phyloP scores from a whole-genome alignment of 2,888 invertebrate genomes.

The Dysmachus trigonus region DNA sequence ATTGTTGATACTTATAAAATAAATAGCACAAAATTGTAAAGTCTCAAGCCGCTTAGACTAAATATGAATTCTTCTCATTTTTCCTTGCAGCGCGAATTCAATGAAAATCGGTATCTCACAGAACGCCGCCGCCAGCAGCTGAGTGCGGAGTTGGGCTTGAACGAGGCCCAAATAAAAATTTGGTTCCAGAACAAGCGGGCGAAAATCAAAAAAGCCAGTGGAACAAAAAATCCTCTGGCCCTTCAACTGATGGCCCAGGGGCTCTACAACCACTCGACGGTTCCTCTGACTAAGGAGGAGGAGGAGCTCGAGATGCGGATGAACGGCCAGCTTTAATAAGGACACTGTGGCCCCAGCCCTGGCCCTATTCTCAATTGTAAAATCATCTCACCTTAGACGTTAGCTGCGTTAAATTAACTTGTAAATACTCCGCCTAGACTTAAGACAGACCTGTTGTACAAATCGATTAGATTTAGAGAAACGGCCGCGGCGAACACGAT shows the following conservation, averaged over 20 bases:
- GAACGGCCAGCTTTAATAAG: slow-evolving; percentile 59
- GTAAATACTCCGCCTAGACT: slow-evolving; percentile 21
- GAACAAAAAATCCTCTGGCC: slow-evolving; percentile 85
- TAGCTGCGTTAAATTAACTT: background rate
- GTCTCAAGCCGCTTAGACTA: background rate
- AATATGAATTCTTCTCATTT: background rate
- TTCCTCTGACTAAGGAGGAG: slow-evolving; percentile 77
- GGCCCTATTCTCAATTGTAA: background rate
- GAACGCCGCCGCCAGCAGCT: slow-evolving; percentile 89
- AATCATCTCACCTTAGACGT: background rate
- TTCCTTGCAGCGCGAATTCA: slow-evolving; percentile 79
- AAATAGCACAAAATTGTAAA: background rate
- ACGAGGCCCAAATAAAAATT: slow-evolving; percentile 97
- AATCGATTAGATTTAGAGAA: slow-evolving; percentile 3
- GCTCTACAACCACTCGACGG: slow-evolving; percentile 87
- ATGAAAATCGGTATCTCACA: slow-evolving; percentile 91
- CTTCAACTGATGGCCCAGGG: slow-evolving; percentile 94
- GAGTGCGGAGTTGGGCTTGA: slow-evolving; percentile 89
- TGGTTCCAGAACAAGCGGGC: slow-evolving; percentile 98
- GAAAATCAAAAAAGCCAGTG: slow-evolving; percentile 92
- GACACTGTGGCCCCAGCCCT: background rate
- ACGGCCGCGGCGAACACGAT: background rate
- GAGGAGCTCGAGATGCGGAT: slow-evolving; percentile 72
- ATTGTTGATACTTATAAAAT: too few relatives aligned
- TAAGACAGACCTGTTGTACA: slow-evolving; percentile 35